phyloP scores from a whole-genome alignment of 2,113 vertebrate species.

The Rhadina sibilatrix region DNA sequence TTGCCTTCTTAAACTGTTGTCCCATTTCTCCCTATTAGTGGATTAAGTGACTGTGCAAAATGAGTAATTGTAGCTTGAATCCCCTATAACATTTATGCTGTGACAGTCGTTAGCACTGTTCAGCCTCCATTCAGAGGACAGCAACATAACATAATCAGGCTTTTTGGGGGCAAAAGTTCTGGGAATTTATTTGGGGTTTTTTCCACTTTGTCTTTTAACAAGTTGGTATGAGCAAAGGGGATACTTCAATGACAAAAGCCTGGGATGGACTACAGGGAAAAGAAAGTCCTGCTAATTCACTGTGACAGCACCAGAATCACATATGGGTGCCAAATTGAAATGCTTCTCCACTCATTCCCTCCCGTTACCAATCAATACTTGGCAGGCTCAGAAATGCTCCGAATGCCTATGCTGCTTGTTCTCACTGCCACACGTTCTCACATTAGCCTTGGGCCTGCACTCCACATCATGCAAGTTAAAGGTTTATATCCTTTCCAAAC shows the following conservation, averaged over 20 bases:
- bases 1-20: conserved; percentile 54
- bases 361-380: conserved; percentile 29
- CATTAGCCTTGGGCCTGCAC: background rate
- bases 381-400: conserved; percentile 17
- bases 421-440: background rate
- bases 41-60: conserved; percentile 54
- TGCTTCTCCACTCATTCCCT: conserved; percentile 38
- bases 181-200: background rate
- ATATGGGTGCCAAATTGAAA: conserved; percentile 42
- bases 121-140: background rate
- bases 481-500: background rate
- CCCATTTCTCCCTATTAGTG: conserved; percentile 45
- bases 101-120: background rate
- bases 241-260: conserved; percentile 43
- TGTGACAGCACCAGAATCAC: conserved; percentile 57
- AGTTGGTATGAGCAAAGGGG: background rate
- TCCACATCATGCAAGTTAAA: background rate
- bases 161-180: background rate
- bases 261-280: background rate
- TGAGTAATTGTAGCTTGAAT: conserved; percentile 35
- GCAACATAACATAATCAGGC: background rate
- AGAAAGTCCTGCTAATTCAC: conserved; percentile 44
- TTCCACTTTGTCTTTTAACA: background rate
- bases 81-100: background rate
- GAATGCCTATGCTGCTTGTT: background rate